Conservation (phyloP, 1,140 invertebrate species). For the Popillia japonica region DNA sequence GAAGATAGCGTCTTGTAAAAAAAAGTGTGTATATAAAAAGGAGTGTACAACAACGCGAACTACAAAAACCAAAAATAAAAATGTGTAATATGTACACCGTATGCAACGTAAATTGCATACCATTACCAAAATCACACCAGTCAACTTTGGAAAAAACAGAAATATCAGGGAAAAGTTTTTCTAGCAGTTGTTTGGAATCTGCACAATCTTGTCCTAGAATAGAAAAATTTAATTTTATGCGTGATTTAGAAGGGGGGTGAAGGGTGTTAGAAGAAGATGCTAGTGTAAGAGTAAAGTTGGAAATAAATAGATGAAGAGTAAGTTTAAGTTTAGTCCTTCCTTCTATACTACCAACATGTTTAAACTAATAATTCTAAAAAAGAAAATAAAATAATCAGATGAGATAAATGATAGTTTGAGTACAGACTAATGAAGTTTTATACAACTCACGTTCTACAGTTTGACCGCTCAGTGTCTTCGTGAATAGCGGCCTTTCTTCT, state of each 20-base stretch:
- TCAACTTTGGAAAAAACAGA: constrained; percentile 28
- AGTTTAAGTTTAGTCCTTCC: constrained; percentile 18
- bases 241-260: neutral
- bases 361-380: constrained; percentile 27
- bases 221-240: constrained; percentile 12
- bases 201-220: constrained; percentile 17
- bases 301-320: constrained; percentile 27
- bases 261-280: neutral
- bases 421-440: neutral
- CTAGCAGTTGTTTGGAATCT: constrained; percentile 4
- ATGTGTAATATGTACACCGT: constrained; percentile 18
- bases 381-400: neutral
- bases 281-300: constrained; percentile 8
- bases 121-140: constrained; percentile 26
- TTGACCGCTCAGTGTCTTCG: constrained; percentile 76
- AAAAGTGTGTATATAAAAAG: neutral
- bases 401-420: constrained; percentile 1
- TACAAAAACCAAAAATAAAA: constrained; percentile 14
- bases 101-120: constrained; percentile 16
- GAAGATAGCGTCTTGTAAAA: neutral
- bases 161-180: constrained; percentile 31
- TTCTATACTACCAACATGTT: neutral
- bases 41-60: neutral
- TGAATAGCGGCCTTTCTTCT: constrained; percentile 72
- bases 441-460: constrained; percentile 79